Base-by-base conservation (phyloP, 2,888 invertebrate species). In the Cepaea hortensis region DNA sequence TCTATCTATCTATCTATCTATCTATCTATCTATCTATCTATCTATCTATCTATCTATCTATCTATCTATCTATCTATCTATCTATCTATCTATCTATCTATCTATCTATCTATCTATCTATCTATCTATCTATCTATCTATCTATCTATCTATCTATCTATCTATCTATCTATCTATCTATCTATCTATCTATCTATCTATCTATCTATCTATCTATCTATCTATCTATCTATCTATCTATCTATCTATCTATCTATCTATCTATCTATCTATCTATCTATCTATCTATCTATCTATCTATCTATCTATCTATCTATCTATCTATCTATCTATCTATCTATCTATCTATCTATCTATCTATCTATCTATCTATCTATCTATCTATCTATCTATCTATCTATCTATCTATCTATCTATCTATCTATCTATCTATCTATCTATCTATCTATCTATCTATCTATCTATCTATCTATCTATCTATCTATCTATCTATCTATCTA, bases 71-170 rank as follows among this genome's bases (percentile, higher is more conserved):
- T 79, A 50, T 79, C 85, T 85, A 50, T 85, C 70, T 70, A n/a
- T 85, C 84, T 79, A 15, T 50, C 73, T 81, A n/a, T 73, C 81
- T 81, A 7, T 80, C 35, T 80, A 18, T 80, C n/a, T 85, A 13
- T 85, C 70, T 80, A 20, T 81, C 48, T 72, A n/a, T 72, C 46
- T 15, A 9, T 46, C 35, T 72, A 18, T n/a, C 61, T 85, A n/a
- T 46, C 62, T 62, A 35, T 81, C 61, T 73, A 48, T 81, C 61
- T 85, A 48, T 81, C 62, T 73, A 46, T 61, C 62, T 80, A 61
- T 81, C 35, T 81, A 50, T 85, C 79, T 79, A 50, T 79, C 85
- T 85, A 50, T 85, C 70, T 70, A n/a, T 85, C 84, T 79, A 15
- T 50, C 73, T 81, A n/a, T 73, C 81, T 81, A 7, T 80, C 35